Percentiles rank a stretch among this genome's conserved stretches.
phyloP scores from a whole-genome alignment of 2,113 vertebrate genomes.

The Stictonetta naevosa region DNA sequence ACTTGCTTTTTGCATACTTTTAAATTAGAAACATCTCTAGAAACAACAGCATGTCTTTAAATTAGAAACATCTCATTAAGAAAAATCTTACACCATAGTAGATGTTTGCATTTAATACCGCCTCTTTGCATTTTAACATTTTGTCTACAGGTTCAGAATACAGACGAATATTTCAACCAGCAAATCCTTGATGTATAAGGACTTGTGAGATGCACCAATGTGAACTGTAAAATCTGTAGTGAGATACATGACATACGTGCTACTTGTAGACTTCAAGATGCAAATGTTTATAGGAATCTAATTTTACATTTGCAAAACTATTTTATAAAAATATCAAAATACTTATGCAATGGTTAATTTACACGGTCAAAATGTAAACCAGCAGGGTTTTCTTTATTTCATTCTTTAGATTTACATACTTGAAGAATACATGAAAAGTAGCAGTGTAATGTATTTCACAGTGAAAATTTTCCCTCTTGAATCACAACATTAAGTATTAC shows the following conservation, averaged over 20 bases:
- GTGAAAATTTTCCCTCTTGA: not conserved
- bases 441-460: not conserved
- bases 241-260: not conserved
- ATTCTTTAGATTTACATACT: not conserved
- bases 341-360: slow-evolving; percentile 57
- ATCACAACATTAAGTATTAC: not conserved
- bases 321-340: slow-evolving; percentile 76
- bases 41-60: slow-evolving; percentile 69
- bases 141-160: not conserved
- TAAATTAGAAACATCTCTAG: slow-evolving; percentile 76
- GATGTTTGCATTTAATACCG: slow-evolving; percentile 49
- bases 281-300: not conserved
- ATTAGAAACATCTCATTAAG: slow-evolving; percentile 77
- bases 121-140: not conserved
- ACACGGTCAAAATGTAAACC: slow-evolving; percentile 54
- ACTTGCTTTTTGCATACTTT: slow-evolving; percentile 74
- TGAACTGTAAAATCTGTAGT: slow-evolving; percentile 39
- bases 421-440: slow-evolving; percentile 13
- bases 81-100: slow-evolving; percentile 60
- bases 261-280: slow-evolving; percentile 44
- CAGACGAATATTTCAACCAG: not conserved
- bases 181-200: not conserved
- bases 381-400: not conserved
- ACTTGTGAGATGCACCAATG: slow-evolving; percentile 6
- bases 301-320: slow-evolving; percentile 61